Conservation (phyloP, 2,888 invertebrate species). For the Altica lythri region DNA sequence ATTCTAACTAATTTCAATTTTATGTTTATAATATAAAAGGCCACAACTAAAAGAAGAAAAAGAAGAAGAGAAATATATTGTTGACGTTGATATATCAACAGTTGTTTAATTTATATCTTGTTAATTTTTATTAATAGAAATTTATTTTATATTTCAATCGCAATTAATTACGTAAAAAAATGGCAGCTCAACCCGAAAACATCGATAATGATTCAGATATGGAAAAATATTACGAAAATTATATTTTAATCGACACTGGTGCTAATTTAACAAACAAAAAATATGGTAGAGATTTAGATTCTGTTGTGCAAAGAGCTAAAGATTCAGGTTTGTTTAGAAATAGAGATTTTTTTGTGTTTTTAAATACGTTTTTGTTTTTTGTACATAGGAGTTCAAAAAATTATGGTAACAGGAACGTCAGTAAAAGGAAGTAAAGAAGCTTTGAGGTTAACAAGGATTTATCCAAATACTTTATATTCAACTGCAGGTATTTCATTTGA, state of each 20-base stretch:
- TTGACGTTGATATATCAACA: too few species aligned
- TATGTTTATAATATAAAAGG: too few species aligned
- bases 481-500: conserved; percentile 71
- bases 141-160: conserved; percentile 7
- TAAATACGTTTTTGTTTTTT: conserved; percentile 14
- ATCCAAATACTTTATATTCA: conserved; percentile 87
- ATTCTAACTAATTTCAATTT: too few species aligned
- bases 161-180: too few species aligned
- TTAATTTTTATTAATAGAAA: not conserved
- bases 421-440: conserved; percentile 90
- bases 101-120: not conserved
- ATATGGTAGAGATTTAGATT: conserved; percentile 88
- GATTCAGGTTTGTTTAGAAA: conserved; percentile 93
- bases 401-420: conserved; percentile 91
- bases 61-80: too few species aligned
- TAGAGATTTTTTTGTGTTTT: too few species aligned
- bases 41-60: too few species aligned
- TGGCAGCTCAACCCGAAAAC: conserved; percentile 35
- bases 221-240: conserved; percentile 87
- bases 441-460: conserved; percentile 82
- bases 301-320: conserved; percentile 88
- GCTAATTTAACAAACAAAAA: conserved; percentile 94
- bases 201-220: conserved; percentile 52
- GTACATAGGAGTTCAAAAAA: conserved; percentile 92
- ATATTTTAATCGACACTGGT: conserved; percentile 89